Percentiles rank a stretch among this genome's conserved stretches.
phyloP scores from a whole-genome alignment of 2,113 vertebrate species.

The Serilophus lunatus region DNA sequence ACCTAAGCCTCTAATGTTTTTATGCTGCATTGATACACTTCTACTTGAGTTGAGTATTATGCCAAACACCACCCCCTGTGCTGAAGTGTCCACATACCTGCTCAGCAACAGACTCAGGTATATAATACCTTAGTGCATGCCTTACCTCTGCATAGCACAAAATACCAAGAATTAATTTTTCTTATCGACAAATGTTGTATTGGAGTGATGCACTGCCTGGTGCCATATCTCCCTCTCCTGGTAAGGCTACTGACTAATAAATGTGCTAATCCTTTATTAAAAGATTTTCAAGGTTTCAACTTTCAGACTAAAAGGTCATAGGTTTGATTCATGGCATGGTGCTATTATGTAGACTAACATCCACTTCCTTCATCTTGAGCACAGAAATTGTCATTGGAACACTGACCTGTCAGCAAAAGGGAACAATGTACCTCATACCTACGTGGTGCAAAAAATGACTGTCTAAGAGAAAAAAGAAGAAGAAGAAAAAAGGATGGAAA shows the following conservation, averaged over 20 bases:
- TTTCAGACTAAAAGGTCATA: not conserved
- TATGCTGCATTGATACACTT: not conserved
- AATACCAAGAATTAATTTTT: not conserved
- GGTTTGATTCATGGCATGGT: not conserved
- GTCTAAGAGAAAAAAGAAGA: not conserved
- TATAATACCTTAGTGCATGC: not conserved
- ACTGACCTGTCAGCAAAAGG: not conserved
- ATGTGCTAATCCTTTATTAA: not conserved
- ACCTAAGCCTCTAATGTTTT: not conserved
- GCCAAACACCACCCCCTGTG: not conserved
- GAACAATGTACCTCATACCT: not conserved
- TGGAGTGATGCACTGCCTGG: not conserved
- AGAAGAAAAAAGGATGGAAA: not conserved
- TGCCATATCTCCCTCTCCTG: conserved; percentile 4
- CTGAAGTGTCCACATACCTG: not conserved
- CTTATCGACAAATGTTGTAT: not conserved
- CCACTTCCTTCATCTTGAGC: not conserved
- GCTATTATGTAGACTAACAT: not conserved
- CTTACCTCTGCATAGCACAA: not conserved
- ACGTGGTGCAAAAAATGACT: not conserved
- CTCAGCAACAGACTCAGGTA: not conserved
- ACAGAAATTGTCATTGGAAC: not conserved
- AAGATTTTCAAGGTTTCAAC: not conserved
- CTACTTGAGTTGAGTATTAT: not conserved
- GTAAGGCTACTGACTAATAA: not conserved